These are phyloP conservation scores for Rhamnusium bicolor DNA, from an alignment of 2,888 invertebrate species.

Conservation along the genomic window DNA sequence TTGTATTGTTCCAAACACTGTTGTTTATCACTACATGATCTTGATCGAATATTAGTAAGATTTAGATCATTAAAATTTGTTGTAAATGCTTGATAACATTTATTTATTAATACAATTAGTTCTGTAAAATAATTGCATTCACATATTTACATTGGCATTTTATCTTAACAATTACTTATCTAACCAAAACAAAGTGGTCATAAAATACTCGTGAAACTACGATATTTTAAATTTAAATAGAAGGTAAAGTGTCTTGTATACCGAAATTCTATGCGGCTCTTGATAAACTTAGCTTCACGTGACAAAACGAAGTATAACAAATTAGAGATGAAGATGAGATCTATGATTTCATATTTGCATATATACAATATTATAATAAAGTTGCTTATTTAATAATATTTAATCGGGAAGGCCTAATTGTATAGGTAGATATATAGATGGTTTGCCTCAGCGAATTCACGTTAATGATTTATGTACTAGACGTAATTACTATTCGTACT, in stretches of 20 bases:
- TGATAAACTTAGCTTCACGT: no score
- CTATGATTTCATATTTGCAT: no score
- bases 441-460: no score
- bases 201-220: neutral
- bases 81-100: constrained; percentile 8
- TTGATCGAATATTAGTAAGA: constrained; percentile 52
- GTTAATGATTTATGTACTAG: no score
- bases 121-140: neutral
- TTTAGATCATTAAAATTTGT: constrained; percentile 55
- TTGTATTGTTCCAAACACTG: constrained; percentile 66
- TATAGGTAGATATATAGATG: no score
- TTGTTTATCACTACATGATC: constrained; percentile 63
- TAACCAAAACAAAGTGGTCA: neutral
- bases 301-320: no score
- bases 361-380: no score
- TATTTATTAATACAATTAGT: constrained; percentile 12
- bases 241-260: neutral
- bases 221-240: neutral
- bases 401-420: no score
- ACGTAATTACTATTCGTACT: no score
- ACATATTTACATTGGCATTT: constrained; percentile 11
- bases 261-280: no score
- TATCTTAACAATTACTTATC: neutral
- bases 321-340: no score
- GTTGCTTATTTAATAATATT: no score